A percentile compares a stretch with the other conserved stretches of the same genome.
Conservation (phyloP, 2,113 vertebrate species). For the Zosterops lateralis region DNA sequence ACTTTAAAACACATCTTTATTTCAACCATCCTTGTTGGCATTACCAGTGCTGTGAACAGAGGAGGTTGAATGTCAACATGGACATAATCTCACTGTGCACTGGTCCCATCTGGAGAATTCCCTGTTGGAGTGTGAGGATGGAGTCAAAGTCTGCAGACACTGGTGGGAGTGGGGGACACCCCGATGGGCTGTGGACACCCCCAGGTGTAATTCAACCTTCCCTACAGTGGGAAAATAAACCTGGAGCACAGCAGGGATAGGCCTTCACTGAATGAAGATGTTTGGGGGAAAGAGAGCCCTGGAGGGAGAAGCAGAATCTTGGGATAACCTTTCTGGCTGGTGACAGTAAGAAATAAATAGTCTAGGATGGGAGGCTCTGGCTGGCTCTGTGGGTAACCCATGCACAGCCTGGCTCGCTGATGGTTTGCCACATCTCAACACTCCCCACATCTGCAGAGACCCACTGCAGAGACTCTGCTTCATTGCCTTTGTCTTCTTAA, state of each 20-base stretch:
- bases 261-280: not conserved
- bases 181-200: not conserved
- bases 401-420: not conserved
- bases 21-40: not conserved
- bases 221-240: not conserved
- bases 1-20: not conserved
- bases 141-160: not conserved
- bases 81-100: not conserved
- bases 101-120: not conserved
- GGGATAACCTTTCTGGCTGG: not conserved
- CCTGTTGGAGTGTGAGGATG: not conserved
- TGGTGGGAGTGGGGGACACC: not conserved
- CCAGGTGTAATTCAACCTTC: not conserved
- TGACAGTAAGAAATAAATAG: not conserved
- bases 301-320: not conserved
- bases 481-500: not conserved
- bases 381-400: not conserved
- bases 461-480: not conserved
- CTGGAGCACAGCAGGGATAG: not conserved
- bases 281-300: not conserved
- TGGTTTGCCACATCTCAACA: not conserved
- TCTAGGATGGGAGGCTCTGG: not conserved
- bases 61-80: not conserved
- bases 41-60: not conserved
- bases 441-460: not conserved